Conservation (phyloP, 35 echinoderm and acorn worm species). For the Stichopus chloronotus region DNA sequence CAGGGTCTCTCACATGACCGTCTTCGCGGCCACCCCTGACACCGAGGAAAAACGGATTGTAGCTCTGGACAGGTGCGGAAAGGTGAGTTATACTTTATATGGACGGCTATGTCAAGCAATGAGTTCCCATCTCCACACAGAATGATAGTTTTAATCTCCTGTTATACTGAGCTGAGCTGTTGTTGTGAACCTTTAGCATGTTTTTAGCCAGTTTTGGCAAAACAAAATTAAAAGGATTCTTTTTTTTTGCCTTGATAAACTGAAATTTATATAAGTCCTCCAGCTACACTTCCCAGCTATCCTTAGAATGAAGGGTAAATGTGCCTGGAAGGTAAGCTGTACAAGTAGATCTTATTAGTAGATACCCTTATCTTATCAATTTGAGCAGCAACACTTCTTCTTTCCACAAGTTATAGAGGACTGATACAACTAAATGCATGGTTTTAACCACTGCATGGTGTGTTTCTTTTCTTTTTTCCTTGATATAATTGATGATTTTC, state of each 20-base stretch:
- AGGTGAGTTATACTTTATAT: slow-evolving; percentile 58
- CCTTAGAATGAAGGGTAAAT: too few species aligned
- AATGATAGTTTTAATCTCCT: neutral
- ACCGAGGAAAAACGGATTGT: slow-evolving; percentile 74
- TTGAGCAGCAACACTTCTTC: too few species aligned
- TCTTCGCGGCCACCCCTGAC: slow-evolving; percentile 76
- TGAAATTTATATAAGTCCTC: too few species aligned
- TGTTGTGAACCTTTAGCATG: neutral
- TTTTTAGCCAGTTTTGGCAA: neutral
- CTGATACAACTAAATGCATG: too few species aligned
- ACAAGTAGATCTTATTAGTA: too few species aligned
- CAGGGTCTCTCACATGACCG: slow-evolving; percentile 68
- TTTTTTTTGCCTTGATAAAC: too few species aligned
- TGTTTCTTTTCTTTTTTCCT: too few species aligned
- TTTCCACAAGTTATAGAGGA: too few species aligned
- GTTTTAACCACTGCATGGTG: too few species aligned
- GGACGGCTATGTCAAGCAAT: neutral
- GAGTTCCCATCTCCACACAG: neutral
- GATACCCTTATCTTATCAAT: too few species aligned
- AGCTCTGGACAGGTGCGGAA: slow-evolving; percentile 75
- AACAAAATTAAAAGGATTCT: neutral
- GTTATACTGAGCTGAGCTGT: neutral
- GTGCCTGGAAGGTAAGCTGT: too few species aligned
- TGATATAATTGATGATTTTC: neutral
- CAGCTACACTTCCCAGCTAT: too few species aligned